Percentiles rank a stretch among this genome's conserved stretches.
These are phyloP conservation scores for Porites lutea DNA, from an alignment of 64 coral and sea anemone species.

Conservation along the genomic window DNA sequence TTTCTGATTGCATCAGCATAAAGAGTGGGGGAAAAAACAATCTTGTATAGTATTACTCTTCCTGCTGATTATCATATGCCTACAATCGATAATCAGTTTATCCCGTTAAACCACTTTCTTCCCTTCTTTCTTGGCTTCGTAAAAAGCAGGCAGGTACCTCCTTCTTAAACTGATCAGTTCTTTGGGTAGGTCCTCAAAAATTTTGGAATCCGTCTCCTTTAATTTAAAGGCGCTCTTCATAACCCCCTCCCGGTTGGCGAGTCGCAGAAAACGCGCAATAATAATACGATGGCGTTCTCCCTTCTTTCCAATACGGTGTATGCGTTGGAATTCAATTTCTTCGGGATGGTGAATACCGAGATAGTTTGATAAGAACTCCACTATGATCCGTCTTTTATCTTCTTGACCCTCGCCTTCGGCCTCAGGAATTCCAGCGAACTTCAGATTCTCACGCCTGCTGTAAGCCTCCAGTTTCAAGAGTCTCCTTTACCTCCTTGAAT, in stretches of 20 bases:
- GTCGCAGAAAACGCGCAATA: too few species aligned
- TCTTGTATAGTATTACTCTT: not conserved
- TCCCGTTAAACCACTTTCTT: not conserved
- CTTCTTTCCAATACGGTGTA: too few species aligned
- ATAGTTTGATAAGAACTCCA: too few species aligned
- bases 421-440: not conserved
- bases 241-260: too few species aligned
- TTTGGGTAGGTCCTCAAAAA: constrained; percentile 11
- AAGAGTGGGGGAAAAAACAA: not conserved
- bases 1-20: not conserved
- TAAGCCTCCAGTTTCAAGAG: not conserved
- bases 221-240: not conserved
- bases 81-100: not conserved
- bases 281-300: too few species aligned
- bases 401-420: not conserved
- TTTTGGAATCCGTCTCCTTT: not conserved
- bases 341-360: too few species aligned
- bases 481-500: not conserved
- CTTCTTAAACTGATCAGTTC: constrained; percentile 8
- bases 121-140: constrained; percentile 6
- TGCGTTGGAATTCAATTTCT: too few species aligned
- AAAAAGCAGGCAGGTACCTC: not conserved
- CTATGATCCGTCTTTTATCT: too few species aligned
- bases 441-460: not conserved
- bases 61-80: not conserved